A percentile compares a stretch with the other conserved stretches of the same genome.
phyloP scores from a whole-genome alignment of 1,140 invertebrate species.

The Zaprionus camerounensis region DNA sequence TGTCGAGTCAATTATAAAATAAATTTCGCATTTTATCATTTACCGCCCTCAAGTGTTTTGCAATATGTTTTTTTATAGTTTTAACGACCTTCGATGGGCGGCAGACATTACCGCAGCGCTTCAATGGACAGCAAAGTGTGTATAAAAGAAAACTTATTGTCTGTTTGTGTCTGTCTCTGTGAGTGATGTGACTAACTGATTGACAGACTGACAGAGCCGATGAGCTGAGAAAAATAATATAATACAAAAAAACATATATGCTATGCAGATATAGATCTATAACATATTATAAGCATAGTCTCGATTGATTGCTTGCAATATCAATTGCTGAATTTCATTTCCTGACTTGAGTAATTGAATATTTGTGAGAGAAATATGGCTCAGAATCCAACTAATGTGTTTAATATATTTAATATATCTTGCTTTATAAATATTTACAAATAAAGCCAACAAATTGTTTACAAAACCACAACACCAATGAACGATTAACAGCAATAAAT shows the following conservation, averaged over 20 bases:
- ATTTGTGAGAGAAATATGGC: neutral
- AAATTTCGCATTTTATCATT: slow-evolving; percentile 43
- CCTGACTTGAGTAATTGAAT: slow-evolving; percentile 1
- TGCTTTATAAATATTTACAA: slow-evolving; percentile 1
- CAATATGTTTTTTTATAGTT: slow-evolving; percentile 4
- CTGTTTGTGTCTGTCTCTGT: slow-evolving; percentile 10
- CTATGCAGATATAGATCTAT: neutral
- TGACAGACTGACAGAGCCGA: slow-evolving; percentile 41
- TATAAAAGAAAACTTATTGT: slow-evolving; percentile 20
- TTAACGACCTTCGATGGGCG: slow-evolving; percentile 69
- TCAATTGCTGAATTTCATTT: neutral
- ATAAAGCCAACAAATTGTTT: slow-evolving; percentile 8
- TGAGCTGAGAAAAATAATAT: neutral
- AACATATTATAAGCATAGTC: neutral
- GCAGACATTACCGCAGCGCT: slow-evolving; percentile 67
- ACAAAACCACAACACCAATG: slow-evolving; percentile 3
- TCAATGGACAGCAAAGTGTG: slow-evolving; percentile 64
- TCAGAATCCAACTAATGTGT: neutral
- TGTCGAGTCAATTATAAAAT: slow-evolving; percentile 38
- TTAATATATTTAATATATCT: neutral
- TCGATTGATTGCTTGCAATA: neutral
- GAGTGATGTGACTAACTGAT: slow-evolving; percentile 48
- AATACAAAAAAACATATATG: neutral
- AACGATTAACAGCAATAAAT: slow-evolving; percentile 50
- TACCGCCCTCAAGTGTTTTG: slow-evolving; percentile 67